Percentiles rank a stretch among this genome's conserved stretches.
phyloP scores from a whole-genome alignment of 2,888 invertebrate species.

The Neoscelio sp. region DNA sequence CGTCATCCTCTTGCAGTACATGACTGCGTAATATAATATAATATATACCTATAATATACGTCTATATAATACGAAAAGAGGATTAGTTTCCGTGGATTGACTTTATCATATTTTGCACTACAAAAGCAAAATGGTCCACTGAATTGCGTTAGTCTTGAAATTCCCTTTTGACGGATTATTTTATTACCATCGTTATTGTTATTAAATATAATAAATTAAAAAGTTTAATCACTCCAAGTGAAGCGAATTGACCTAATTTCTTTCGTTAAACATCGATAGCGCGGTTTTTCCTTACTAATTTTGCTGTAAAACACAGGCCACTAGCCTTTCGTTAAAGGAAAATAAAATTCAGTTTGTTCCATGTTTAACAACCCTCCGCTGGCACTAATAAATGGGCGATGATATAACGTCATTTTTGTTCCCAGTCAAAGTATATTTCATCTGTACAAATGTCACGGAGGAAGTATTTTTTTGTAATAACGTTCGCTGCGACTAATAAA shows the following conservation, averaged over 20 bases:
- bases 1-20: conserved; percentile 1
- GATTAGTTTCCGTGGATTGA: conserved; percentile 9
- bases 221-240: background rate
- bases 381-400: conserved; percentile 33
- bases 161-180: background rate
- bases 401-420: conserved; percentile 38
- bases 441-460: conserved; percentile 37
- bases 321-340: background rate
- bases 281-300: too few species aligned
- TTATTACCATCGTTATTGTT: too few species aligned
- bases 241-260: conserved; percentile 14
- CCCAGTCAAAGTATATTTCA: conserved; percentile 39
- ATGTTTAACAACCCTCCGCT: conserved; percentile 36
- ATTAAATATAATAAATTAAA: too few species aligned
- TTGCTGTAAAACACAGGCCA: too few species aligned
- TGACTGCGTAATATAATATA: conserved; percentile 13
- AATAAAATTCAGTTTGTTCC: conserved; percentile 1
- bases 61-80: background rate
- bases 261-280: too few species aligned
- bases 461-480: conserved; percentile 6
- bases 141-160: background rate
- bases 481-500: conserved; percentile 5
- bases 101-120: conserved; percentile 4
- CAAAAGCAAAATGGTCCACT: background rate
- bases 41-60: background rate